These are phyloP conservation scores for Cebidichthys violaceus DNA, from an alignment of 2,113 vertebrate species.

Conservation along the genomic window DNA sequence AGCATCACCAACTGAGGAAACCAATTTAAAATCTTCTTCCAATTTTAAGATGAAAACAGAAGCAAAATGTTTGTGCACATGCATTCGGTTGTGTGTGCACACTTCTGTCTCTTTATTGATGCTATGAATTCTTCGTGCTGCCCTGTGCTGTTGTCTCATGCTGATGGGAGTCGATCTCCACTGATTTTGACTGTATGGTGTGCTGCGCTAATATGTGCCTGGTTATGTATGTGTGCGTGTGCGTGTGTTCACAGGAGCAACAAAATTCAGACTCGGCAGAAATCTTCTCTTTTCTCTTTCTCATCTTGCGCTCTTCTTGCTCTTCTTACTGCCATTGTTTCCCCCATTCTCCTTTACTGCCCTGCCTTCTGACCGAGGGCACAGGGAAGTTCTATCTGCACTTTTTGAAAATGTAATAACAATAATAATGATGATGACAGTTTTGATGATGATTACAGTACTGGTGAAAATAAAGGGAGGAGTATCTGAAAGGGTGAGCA, in stretches of 20 bases:
- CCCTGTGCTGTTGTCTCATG: slow-evolving; percentile 61
- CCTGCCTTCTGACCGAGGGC: slow-evolving; percentile 68
- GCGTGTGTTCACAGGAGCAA: slow-evolving; percentile 67
- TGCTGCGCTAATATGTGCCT: slow-evolving; percentile 44
- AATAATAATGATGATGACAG: slow-evolving; percentile 66
- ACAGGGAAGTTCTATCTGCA: slow-evolving; percentile 79
- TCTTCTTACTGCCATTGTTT: slow-evolving; percentile 81
- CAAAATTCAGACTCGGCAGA: slow-evolving; percentile 57
- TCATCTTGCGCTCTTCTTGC: slow-evolving; percentile 70
- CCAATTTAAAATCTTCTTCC: slow-evolving; percentile 74
- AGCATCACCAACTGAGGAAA: slow-evolving; percentile 73
- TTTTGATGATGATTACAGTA: slow-evolving; percentile 71
- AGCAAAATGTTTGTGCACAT: slow-evolving; percentile 61
- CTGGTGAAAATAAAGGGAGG: slow-evolving; percentile 73
- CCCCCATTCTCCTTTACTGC: slow-evolving; percentile 73
- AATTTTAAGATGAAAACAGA: slow-evolving; percentile 68
- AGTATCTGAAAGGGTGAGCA: slow-evolving; percentile 71
- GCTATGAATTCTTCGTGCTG: slow-evolving; percentile 61
- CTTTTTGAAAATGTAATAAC: slow-evolving; percentile 82
- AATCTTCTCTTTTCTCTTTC: slow-evolving; percentile 83
- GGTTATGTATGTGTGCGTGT: slow-evolving; percentile 20
- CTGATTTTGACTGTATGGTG: slow-evolving; percentile 50
- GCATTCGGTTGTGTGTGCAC: slow-evolving; percentile 45
- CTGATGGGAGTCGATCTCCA: slow-evolving; percentile 33
- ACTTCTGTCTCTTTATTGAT: slow-evolving; percentile 61